Base-by-base conservation (phyloP, 1,140 invertebrate genomes). In the Drosophila persimilis region DNA sequence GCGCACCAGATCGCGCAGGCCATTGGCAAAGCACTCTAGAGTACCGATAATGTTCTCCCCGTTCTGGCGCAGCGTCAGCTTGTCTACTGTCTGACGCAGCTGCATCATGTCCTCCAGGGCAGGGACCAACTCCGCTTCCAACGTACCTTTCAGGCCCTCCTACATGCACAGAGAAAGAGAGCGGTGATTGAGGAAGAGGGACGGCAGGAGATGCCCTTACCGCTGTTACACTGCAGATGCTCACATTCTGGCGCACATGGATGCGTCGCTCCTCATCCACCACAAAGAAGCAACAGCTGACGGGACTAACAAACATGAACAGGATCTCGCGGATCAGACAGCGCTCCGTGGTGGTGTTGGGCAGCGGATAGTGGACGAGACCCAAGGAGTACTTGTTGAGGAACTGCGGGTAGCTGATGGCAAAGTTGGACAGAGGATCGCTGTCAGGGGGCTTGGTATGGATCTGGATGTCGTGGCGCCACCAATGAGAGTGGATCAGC, bases 241-340 rank as follows among this genome's bases (percentile, higher is more conserved):
- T 74, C 1, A 90, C 78, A 50, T 86, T 74, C 0, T 13, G 6
- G 9, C 78, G 76, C 4, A 86, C 50, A 3, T 1, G 54, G n/a
- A 91, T 73, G 22, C 39, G 6, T 3, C 26, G 6, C 1, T 29
- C 0, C 57, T 44, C 15, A 31, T 62, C 4, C n/a, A 90, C 52
- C 5, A 47, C 26, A n/a, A 91, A 91, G 47, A 89, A 91, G 22
- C 74, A 77, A 24, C 90, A 91, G 11, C 52, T 77, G 13, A 29
- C 51, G 0, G 90, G 89, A 5, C 31, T 31, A 3, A 75, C 55
- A 31, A 91, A 91, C 90, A 91, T 91, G n/a, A 90, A 76, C 17
- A 91, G 56, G 17, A 91, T 85, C 48, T 91, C 91, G 3, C 90
- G 63, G 4, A 91, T 17, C 17, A 91, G 55, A 20, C 78, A 77